Percentiles rank a stretch among this genome's conserved stretches.
phyloP scores from a whole-genome alignment of 2,113 vertebrate genomes.

The Speoplatyrhinus poulsoni region DNA sequence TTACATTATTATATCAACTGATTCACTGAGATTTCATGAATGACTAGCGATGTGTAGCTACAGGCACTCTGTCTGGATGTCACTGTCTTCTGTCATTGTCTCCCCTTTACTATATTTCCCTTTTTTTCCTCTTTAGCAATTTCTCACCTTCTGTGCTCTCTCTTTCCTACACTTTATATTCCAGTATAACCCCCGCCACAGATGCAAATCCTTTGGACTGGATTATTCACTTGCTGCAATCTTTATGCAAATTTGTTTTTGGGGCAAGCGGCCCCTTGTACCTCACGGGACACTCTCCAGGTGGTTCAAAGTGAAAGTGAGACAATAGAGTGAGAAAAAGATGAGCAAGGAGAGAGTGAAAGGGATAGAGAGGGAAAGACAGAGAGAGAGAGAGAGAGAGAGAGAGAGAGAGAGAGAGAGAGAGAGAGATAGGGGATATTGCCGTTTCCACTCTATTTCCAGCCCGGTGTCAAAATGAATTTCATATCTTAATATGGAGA shows the following conservation, averaged over 20 bases:
- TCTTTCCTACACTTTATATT: neutral
- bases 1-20: slow-evolving; percentile 39
- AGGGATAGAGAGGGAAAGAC: slow-evolving; percentile 27
- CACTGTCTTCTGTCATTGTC: neutral
- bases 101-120: slow-evolving; percentile 2
- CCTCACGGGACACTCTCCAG: slow-evolving; percentile 49
- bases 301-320: slow-evolving; percentile 53
- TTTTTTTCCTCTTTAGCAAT: slow-evolving; percentile 5
- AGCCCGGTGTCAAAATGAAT: slow-evolving; percentile 78
- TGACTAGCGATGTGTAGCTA: slow-evolving; percentile 17
- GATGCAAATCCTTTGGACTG: slow-evolving; percentile 30
- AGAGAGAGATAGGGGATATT: slow-evolving; percentile 50
- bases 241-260: slow-evolving; percentile 58
- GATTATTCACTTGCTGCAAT: slow-evolving; percentile 38
- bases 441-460: slow-evolving; percentile 73
- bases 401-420: slow-evolving; percentile 35
- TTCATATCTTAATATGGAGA: slow-evolving; percentile 87
- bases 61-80: neutral
- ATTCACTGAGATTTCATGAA: slow-evolving; percentile 33
- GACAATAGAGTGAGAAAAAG: slow-evolving; percentile 16
- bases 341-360: slow-evolving; percentile 4
- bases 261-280: slow-evolving; percentile 41
- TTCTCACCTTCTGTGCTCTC: neutral
- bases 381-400: slow-evolving; percentile 39
- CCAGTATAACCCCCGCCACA: slow-evolving; percentile 18